phyloP scores from a whole-genome alignment of 2,797 vertebrate genomes.

The Pipistrellus kuhlii region DNA sequence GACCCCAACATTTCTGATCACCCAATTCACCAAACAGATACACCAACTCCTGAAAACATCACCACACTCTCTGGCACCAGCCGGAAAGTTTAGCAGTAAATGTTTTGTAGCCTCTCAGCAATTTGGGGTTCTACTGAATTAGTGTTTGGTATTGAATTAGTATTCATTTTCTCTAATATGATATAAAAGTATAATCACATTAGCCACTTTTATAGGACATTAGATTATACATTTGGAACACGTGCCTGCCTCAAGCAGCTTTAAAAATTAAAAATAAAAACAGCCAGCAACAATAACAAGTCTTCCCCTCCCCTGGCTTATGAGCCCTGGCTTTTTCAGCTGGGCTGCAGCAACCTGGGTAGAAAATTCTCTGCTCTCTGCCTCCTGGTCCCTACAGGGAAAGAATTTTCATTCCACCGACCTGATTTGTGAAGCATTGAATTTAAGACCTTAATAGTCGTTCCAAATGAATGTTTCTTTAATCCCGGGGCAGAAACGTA shows the following conservation, averaged over 20 bases:
- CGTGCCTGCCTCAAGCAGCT: constrained; percentile 64
- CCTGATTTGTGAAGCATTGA: constrained; percentile 70
- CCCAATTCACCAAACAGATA: not conserved
- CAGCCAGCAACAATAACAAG: constrained; percentile 16
- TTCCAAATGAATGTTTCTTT: constrained; percentile 76
- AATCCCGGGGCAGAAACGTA: constrained; percentile 74
- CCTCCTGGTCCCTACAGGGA: constrained; percentile 63
- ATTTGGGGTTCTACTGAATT: constrained; percentile 88
- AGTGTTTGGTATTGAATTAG: constrained; percentile 89
- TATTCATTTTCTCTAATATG: constrained; percentile 88
- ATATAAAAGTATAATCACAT: constrained; percentile 89
- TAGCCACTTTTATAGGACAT: constrained; percentile 88
- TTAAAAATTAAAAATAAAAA: not conserved
- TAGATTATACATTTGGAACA: constrained; percentile 81
- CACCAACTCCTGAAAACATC: not conserved
- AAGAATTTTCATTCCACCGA: constrained; percentile 64
- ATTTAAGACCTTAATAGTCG: constrained; percentile 77
- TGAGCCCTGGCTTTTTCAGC: constrained; percentile 37
- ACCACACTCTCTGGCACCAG: not conserved
- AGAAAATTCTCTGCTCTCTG: constrained; percentile 46
- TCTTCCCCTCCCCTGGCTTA: not conserved
- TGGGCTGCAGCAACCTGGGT: constrained; percentile 33
- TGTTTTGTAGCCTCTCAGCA: constrained; percentile 87
- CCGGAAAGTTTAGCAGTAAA: constrained; percentile 70
- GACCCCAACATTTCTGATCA: not conserved